Percentiles rank a stretch among this genome's conserved stretches.
These are phyloP conservation scores for Struthidea cinerea DNA, from an alignment of 2,113 vertebrate species.

Conservation along the genomic window DNA sequence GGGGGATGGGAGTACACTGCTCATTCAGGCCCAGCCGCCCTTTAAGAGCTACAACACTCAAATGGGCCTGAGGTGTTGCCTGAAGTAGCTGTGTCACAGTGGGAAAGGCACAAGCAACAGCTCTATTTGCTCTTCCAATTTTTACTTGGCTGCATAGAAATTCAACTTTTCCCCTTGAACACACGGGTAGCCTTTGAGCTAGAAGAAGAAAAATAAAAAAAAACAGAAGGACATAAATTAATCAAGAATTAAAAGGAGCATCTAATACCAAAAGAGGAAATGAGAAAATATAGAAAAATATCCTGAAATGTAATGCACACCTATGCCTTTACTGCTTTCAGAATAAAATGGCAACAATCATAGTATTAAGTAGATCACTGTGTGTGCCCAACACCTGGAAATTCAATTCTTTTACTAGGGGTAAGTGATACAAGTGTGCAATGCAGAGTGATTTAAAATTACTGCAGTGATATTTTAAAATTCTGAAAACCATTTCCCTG, in stretches of 20 bases:
- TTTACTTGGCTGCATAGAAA: background rate
- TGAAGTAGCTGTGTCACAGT: background rate
- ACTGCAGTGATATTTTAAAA: background rate
- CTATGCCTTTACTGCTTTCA: background rate
- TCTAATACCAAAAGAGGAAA: background rate
- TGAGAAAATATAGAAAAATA: background rate
- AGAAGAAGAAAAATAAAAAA: background rate
- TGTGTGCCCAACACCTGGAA: background rate
- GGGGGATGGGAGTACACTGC: background rate
- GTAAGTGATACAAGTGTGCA: background rate
- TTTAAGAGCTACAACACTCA: background rate
- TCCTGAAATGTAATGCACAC: background rate
- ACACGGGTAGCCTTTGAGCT: background rate
- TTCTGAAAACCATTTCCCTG: background rate
- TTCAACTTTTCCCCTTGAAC: background rate
- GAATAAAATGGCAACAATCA: background rate
- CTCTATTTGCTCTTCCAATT: background rate
- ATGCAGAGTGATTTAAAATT: background rate
- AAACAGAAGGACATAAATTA: background rate
- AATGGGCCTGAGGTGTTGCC: background rate
- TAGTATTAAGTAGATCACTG: background rate
- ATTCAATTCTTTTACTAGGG: background rate
- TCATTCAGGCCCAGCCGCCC: background rate
- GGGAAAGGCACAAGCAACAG: background rate
- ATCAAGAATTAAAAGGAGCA: background rate